Evolutionary conservation across 2,797 vertebrate genomes (phyloP).

Genomic region (Loris lydekkerianus): DNA sequence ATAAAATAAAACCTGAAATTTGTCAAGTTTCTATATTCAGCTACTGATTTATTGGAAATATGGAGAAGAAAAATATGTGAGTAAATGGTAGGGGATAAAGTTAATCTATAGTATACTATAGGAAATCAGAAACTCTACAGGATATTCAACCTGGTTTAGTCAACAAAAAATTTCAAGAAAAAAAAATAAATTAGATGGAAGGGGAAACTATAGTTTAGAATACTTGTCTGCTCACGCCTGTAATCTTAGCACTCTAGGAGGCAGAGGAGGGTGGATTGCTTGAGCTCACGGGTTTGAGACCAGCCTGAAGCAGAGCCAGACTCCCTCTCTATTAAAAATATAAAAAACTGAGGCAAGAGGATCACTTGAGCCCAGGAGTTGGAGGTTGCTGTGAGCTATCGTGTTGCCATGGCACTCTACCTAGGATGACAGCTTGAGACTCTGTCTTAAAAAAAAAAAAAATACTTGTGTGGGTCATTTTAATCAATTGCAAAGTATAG

Average conservation of each 20-base stretch:
- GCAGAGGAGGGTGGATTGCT: too few relatives aligned
- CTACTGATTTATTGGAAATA: conserved; percentile 7
- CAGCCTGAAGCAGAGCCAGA: too few relatives aligned
- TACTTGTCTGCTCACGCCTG: neutral
- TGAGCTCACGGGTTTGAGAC: too few relatives aligned
- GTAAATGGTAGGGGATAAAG: neutral
- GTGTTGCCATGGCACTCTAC: too few relatives aligned
- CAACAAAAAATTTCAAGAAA: neutral
- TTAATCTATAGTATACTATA: neutral
- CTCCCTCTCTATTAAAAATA: too few relatives aligned
- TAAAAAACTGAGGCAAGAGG: too few relatives aligned
- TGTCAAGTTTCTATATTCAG: neutral
- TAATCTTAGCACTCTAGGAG: too few relatives aligned
- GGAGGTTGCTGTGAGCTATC: too few relatives aligned
- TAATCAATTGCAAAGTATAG: neutral
- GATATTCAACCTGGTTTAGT: neutral
- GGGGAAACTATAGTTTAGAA: neutral
- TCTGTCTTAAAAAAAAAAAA: too few relatives aligned
- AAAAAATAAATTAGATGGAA: neutral
- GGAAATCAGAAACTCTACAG: neutral
- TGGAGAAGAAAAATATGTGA: neutral
- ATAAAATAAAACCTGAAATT: conserved; percentile 8
- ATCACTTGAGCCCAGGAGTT: too few relatives aligned
- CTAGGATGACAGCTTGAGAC: too few relatives aligned
- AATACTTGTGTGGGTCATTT: neutral